phyloP scores from a whole-genome alignment of 2,888 invertebrate genomes.

The Drosophila bunnanda region DNA sequence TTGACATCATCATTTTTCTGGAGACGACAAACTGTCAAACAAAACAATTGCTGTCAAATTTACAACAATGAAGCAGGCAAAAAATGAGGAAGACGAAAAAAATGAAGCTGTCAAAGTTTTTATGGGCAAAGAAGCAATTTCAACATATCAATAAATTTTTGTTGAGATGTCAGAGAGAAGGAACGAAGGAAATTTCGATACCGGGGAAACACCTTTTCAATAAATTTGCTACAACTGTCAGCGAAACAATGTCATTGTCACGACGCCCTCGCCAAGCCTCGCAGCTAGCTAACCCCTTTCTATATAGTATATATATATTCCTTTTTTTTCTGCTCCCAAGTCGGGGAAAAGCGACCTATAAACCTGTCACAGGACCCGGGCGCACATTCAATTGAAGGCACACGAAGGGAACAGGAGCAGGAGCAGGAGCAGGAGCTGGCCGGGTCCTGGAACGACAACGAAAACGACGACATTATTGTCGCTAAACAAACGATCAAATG shows the following conservation, averaged over 20 bases:
- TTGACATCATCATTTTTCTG: constrained; percentile 76
- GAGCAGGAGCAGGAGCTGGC: neutral
- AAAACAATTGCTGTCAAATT: constrained; percentile 80
- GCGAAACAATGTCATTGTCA: constrained; percentile 80
- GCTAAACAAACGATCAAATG: constrained; percentile 84
- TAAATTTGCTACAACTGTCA: constrained; percentile 81
- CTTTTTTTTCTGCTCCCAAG: neutral
- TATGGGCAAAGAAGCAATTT: constrained; percentile 69
- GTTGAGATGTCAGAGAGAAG: neutral
- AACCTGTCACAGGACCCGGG: constrained; percentile 71
- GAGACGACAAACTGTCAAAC: constrained; percentile 78
- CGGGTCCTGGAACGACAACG: constrained; percentile 13
- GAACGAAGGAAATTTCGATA: constrained; percentile 3
- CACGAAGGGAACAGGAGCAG: neutral
- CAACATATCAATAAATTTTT: constrained; percentile 78
- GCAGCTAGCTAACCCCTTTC: no score
- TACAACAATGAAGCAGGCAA: constrained; percentile 61
- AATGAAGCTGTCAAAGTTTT: constrained; percentile 72
- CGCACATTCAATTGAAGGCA: constrained; percentile 40
- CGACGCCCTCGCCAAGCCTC: constrained; percentile 53
- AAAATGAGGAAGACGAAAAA: constrained; percentile 34
- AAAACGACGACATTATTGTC: constrained; percentile 80
- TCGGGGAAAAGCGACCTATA: constrained; percentile 66
- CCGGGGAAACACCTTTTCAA: constrained; percentile 76
- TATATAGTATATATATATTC: neutral